Evolutionary conservation across 1,140 invertebrate genomes (phyloP), one percentile per base, ranked within the genome.

Genomic region (Drosophila kepulauana): DNA sequence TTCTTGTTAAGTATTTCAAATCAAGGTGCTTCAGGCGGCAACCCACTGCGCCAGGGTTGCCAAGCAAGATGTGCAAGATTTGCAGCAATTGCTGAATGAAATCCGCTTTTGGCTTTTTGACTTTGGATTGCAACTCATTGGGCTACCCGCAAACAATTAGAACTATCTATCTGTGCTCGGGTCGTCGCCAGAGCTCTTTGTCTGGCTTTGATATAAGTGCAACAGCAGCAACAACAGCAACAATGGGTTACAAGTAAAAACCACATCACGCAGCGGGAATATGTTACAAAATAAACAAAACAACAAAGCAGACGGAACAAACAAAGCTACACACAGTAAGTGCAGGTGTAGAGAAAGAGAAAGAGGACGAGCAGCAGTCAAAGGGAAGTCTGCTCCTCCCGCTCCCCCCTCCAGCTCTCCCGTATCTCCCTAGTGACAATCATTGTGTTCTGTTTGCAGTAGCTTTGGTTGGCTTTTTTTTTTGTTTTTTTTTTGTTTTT

Each of bases 231-330:
- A 6, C 33, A 58, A 8, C 45, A 48, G 25, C 48, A 68, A 54
- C 49, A 56, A 56, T 20, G 28, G 51, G 51, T 33, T 43, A 65
- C 51, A 71, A 71, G 51, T 72, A 41, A 51, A 66, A 69, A 56
- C 71, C 72, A 70, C 59, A 71, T 49, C 56, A 65, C 56, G 76
- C 61, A 70, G 49, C 54, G 45, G 66, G 76, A 51, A 69, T 74
- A 74, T 74, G 71, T 69, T 70, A 57, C 49, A 71, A 65, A 75
- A 58, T 61, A 62, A 70, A 70, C 58, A 70, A 65, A 71, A 49
- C 65, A 78, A 65, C 64, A 59, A 75, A 58, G 54, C 45, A 33
- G 52, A 68, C 35, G 52, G 52, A 51, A 13, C 51, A 68, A 46
- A 68, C 54, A 67, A 59, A 54, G 64, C 70, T 35, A 68, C 64